Evolutionary conservation across 53 echinoderm and acorn worm species (phyloP).

Genomic region (Holothuria leucospilota): DNA sequence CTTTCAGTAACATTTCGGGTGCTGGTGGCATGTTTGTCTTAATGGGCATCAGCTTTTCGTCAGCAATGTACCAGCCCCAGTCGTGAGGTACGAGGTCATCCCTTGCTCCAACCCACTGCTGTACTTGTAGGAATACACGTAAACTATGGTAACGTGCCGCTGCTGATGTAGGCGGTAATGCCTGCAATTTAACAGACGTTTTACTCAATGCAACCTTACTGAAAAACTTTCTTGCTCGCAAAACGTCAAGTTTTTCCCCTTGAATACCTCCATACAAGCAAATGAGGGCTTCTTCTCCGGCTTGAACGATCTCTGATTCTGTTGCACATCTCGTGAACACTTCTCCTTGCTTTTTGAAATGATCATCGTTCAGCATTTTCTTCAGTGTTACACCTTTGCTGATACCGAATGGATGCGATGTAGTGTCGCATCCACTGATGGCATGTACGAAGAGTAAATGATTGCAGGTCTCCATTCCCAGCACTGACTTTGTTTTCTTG

Average conservation of each 20-base stretch:
- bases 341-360: slow-evolving; percentile 45
- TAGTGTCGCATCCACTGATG: slow-evolving; percentile 66
- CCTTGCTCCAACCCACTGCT: too few relatives aligned
- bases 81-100: too few relatives aligned
- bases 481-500: too few relatives aligned
- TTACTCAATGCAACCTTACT: slow-evolving; percentile 41
- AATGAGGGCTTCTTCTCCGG: slow-evolving; percentile 39
- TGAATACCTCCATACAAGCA: slow-evolving; percentile 18
- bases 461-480: slow-evolving; percentile 52
- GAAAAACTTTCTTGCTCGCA: slow-evolving; percentile 23
- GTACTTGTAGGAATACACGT: slow-evolving; percentile 41
- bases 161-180: slow-evolving; percentile 47
- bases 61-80: too few relatives aligned
- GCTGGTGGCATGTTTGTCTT: too few relatives aligned
- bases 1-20: slow-evolving; percentile 28
- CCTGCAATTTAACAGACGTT: slow-evolving; percentile 31
- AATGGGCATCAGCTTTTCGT: too few relatives aligned
- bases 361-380: slow-evolving; percentile 14
- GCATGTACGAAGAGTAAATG: slow-evolving; percentile 59
- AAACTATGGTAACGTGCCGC: slow-evolving; percentile 42
- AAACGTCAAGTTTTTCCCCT: too few relatives aligned
- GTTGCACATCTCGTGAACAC: slow-evolving; percentile 34
- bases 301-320: slow-evolving; percentile 23
- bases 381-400: slow-evolving; percentile 64
- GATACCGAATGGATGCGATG: slow-evolving; percentile 59